Evolutionary conservation across 1,140 invertebrate genomes (phyloP).

Genomic region (Spodoptera frugiperda): DNA sequence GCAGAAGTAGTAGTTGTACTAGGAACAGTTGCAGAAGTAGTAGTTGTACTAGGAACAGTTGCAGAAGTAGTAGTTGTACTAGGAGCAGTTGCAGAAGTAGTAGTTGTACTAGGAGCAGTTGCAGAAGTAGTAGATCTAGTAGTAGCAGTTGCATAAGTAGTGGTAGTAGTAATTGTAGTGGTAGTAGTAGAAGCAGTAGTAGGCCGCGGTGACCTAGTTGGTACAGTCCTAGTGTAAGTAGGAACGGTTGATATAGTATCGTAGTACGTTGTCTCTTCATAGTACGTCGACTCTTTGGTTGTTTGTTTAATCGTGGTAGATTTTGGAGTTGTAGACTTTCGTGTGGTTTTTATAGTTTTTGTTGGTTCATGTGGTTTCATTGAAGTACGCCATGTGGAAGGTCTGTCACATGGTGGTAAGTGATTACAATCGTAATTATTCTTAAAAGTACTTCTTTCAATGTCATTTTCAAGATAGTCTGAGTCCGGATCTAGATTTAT

Average conservation of each 20-base stretch:
- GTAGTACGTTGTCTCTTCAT: no score
- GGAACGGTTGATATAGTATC: no score
- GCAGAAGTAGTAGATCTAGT: no score
- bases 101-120: not conserved
- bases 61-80: not conserved
- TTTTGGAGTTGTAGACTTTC: no score
- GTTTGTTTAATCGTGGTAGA: not conserved
- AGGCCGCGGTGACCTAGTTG: no score
- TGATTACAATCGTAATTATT: not conserved
- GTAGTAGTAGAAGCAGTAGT: no score
- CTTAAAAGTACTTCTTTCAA: not conserved
- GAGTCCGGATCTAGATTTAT: not conserved
- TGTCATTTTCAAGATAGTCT: constrained; percentile 1
- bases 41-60: constrained; percentile 22
- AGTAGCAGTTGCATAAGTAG: no score
- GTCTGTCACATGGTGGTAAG: constrained; percentile 12
- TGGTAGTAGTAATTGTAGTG: no score
- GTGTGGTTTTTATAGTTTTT: no score
- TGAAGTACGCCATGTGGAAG: constrained; percentile 11
- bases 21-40: constrained; percentile 9
- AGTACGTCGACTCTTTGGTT: not conserved
- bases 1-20: constrained; percentile 30
- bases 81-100: not conserved
- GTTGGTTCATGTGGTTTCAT: not conserved
- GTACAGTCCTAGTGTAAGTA: no score